Base-by-base conservation (phyloP, 2,113 vertebrate genomes). In the Tor tambroides region DNA sequence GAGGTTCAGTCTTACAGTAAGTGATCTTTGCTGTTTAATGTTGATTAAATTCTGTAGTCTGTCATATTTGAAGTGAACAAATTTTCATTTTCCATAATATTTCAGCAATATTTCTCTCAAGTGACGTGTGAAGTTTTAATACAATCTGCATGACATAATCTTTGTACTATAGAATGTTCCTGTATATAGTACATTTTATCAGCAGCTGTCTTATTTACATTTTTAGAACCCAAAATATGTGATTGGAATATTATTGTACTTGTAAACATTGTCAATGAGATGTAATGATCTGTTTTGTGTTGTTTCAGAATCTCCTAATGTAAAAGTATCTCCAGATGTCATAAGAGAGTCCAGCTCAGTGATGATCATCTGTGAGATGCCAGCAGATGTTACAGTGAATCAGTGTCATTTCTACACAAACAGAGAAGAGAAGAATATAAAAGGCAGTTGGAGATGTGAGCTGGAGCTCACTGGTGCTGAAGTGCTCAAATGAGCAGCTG, bases 401-500 rank as follows among this genome's bases (percentile, higher is more conserved):
- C 46, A 51, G 56, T 87, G 83, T 87, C n/a, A 19, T 15, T 89
- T 87, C 46, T 32, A 71, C 17, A 35, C 6, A n/a, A 32, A 82
- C 28, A 69, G 76, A 19, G 8, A 80, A 10, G 2, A 15, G 19
- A 26, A 43, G 2, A 17, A 61, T 32, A 74, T 14, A 28, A 75
- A 87, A 56, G 2, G 3, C 32, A 41, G 23, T 69, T 19, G 5
- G 28, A 11, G 7, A 15, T 87, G 78, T 87, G 32, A 17, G 26
- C 69, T 85, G 9, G 6, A 38, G 10, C n/a, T 86, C 49, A 79
- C 61, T 61, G 84, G 72, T 21, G 56, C 51, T 84, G 71, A 83
- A 54, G 11, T 88, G n/a, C 46, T 83, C 41, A 28, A 8, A 32
- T 82, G 87, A 85, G 43, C 77, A 81, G 61, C 17, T 65, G 65